Percentiles rank a stretch among this genome's conserved stretches.
Evolutionary conservation across 1,140 invertebrate genomes (phyloP).

Genomic region (Saccostrea echinata): DNA sequence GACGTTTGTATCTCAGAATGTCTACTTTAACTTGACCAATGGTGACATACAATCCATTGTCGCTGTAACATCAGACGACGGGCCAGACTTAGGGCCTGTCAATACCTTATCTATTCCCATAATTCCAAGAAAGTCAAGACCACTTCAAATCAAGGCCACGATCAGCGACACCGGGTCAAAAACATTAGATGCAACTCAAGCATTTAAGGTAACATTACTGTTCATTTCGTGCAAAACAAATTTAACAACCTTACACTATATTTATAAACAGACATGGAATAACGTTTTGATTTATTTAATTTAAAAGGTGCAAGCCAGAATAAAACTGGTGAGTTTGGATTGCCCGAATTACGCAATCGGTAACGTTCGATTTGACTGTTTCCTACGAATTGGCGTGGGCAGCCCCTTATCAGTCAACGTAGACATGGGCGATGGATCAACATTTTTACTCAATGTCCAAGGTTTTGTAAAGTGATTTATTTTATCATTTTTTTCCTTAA

Average conservation of each 20-base stretch:
- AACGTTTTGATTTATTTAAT: neutral
- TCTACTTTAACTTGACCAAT: slow-evolving; percentile 56
- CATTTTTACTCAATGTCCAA: slow-evolving; percentile 42
- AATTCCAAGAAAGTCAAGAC: slow-evolving; percentile 41
- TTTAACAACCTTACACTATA: too few relatives aligned
- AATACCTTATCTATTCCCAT: slow-evolving; percentile 1
- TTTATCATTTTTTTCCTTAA: neutral
- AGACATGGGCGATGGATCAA: slow-evolving; percentile 58
- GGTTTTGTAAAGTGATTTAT: slow-evolving; percentile 9
- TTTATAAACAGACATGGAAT: too few relatives aligned
- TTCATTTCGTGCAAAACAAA: too few relatives aligned
- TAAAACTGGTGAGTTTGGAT: slow-evolving; percentile 46
- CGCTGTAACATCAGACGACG: slow-evolving; percentile 46
- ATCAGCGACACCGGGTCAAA: slow-evolving; percentile 42
- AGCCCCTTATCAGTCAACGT: slow-evolving; percentile 51
- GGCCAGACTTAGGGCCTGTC: slow-evolving; percentile 38
- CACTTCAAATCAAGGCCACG: slow-evolving; percentile 39
- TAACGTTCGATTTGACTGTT: slow-evolving; percentile 52
- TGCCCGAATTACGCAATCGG: slow-evolving; percentile 49
- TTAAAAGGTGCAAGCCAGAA: slow-evolving; percentile 57
- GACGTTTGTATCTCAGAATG: slow-evolving; percentile 47
- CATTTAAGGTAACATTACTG: neutral
- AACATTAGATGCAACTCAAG: neutral
- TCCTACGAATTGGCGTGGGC: slow-evolving; percentile 49
- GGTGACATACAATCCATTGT: slow-evolving; percentile 39